Conservation (phyloP, 2,113 vertebrate genomes). For the Oryctolagus cuniculus region DNA sequence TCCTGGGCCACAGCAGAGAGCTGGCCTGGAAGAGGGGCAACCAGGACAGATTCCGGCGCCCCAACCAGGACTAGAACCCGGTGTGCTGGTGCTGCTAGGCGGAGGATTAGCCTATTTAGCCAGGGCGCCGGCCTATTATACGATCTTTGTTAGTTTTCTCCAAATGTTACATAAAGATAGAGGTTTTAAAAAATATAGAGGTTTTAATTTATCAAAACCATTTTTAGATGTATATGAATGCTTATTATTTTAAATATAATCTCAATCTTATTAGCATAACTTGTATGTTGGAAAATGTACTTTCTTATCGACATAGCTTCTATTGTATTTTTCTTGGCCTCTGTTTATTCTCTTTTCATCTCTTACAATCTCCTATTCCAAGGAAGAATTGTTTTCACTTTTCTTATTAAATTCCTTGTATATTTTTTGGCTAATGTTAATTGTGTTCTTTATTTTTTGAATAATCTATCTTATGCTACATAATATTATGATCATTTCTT, state of each 20-base stretch:
- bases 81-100: too few relatives aligned
- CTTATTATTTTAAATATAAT: background rate
- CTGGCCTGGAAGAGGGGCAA: too few relatives aligned
- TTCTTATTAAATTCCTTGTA: background rate
- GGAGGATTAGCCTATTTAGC: too few relatives aligned
- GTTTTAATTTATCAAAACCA: background rate
- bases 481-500: background rate
- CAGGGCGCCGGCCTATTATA: too few relatives aligned
- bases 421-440: background rate
- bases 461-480: background rate
- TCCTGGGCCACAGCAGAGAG: too few relatives aligned
- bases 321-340: background rate
- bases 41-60: too few relatives aligned
- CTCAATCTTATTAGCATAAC: background rate
- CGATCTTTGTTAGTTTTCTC: background rate
- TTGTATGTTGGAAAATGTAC: background rate
- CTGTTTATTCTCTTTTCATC: background rate
- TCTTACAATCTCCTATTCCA: background rate
- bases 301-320: background rate
- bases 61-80: too few relatives aligned
- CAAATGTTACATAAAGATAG: background rate
- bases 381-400: background rate
- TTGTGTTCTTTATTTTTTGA: background rate
- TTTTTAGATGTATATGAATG: background rate
- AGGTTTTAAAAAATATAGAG: background rate